phyloP scores from a whole-genome alignment of 2,888 invertebrate genomes.

The Drosophila algonquin region DNA sequence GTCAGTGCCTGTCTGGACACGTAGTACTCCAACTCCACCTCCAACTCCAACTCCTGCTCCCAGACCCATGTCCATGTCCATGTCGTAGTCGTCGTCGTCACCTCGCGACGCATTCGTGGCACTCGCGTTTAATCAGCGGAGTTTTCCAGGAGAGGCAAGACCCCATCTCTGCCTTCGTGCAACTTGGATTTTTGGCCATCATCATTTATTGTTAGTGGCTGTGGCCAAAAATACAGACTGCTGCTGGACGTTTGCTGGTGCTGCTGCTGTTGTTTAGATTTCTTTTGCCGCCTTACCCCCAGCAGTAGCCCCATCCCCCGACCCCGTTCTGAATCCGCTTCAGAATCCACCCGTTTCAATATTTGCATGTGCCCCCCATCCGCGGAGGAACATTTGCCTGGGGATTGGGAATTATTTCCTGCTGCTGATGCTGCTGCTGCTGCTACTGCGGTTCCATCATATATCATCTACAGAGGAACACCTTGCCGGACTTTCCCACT shows the following conservation, averaged over 20 bases:
- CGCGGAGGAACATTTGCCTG: not conserved
- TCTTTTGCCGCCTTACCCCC: constrained; percentile 63
- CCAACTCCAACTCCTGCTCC: not conserved
- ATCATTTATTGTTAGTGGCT: constrained; percentile 72
- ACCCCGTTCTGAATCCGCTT: not conserved
- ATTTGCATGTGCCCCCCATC: constrained; percentile 59
- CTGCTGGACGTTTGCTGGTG: constrained; percentile 15
- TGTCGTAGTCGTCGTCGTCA: constrained; percentile 59
- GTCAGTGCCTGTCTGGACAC: constrained; percentile 50
- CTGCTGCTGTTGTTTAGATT: constrained; percentile 74
- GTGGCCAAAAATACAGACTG: constrained; percentile 39
- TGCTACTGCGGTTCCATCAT: constrained; percentile 70
- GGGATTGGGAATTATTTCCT: constrained; percentile 76
- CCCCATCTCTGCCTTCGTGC: not conserved
- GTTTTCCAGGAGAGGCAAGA: constrained; percentile 29
- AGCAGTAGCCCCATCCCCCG: too few species aligned
- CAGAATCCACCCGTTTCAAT: constrained; percentile 65
- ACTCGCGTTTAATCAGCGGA: constrained; percentile 76
- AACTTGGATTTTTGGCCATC: constrained; percentile 42
- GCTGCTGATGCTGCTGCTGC: constrained; percentile 34
- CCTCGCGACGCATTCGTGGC: constrained; percentile 77
- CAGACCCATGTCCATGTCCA: constrained; percentile 39
- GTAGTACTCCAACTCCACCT: constrained; percentile 19
- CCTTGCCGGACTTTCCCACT: constrained; percentile 5
- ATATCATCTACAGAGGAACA: constrained; percentile 70